These are phyloP conservation scores for Boloria euphrosyne DNA, from an alignment of 2,888 invertebrate genomes.

Conservation along the genomic window DNA sequence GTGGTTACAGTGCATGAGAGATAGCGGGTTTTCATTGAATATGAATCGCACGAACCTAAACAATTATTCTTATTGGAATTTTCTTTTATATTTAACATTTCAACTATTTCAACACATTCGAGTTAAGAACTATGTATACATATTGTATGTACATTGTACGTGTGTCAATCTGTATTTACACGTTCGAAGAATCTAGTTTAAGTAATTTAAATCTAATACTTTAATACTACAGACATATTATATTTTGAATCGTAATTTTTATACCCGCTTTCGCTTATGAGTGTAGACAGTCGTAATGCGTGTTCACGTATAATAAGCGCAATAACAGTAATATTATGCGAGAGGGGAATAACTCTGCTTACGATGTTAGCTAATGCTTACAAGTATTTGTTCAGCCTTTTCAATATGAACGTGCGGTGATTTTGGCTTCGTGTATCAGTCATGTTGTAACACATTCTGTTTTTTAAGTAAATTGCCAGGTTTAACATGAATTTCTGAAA, in stretches of 20 bases:
- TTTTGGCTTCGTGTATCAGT: slow-evolving; percentile 1
- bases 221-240: too few species aligned
- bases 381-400: slow-evolving; percentile 43
- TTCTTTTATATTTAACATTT: too few species aligned
- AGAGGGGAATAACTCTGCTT: slow-evolving; percentile 43
- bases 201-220: too few species aligned
- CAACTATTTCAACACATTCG: too few species aligned
- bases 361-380: slow-evolving; percentile 45
- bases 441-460: background rate
- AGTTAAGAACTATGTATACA: too few species aligned
- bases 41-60: too few species aligned
- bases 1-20: slow-evolving; percentile 8
- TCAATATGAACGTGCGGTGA: slow-evolving; percentile 26
- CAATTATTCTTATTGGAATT: too few species aligned
- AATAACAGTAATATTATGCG: slow-evolving; percentile 54
- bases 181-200: too few species aligned
- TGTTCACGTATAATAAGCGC: slow-evolving; percentile 49
- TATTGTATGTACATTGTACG: too few species aligned
- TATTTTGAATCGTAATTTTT: too few species aligned
- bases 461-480: background rate
- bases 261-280: slow-evolving; percentile 23
- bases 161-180: too few species aligned
- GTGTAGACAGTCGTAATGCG: slow-evolving; percentile 27
- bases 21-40: slow-evolving; percentile 9
- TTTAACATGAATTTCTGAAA: too few species aligned